These are phyloP conservation scores for Hirundichthys speculiger DNA, from an alignment of 2,113 vertebrate species.

Conservation along the genomic window DNA sequence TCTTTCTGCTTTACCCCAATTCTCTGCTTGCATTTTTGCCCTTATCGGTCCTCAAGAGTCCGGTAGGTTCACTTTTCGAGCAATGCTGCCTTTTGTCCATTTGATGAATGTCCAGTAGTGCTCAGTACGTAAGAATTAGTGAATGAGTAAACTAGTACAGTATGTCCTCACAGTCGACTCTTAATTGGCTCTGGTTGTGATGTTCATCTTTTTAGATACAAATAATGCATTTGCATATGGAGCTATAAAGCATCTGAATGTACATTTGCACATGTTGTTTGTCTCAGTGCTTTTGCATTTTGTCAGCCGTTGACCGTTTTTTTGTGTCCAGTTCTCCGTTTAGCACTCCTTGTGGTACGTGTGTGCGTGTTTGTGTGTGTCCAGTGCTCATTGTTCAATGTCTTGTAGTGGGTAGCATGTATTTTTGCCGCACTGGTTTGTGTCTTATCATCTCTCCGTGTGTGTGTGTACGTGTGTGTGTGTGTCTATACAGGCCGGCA, in stretches of 20 bases:
- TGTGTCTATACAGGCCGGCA: slow-evolving; percentile 92
- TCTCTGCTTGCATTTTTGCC: slow-evolving; percentile 69
- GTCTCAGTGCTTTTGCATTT: slow-evolving; percentile 80
- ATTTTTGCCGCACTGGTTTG: slow-evolving; percentile 29
- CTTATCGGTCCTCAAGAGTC: slow-evolving; percentile 64
- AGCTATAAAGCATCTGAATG: slow-evolving; percentile 79
- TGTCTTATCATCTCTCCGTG: slow-evolving; percentile 57
- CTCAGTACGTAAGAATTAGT: slow-evolving; percentile 48
- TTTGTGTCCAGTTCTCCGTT: slow-evolving; percentile 55
- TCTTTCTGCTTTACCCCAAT: slow-evolving; percentile 72
- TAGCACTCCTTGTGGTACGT: slow-evolving; percentile 17
- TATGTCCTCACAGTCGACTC: slow-evolving; percentile 68
- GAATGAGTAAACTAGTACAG: slow-evolving; percentile 58
- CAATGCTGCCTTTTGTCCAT: slow-evolving; percentile 67
- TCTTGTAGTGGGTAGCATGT: slow-evolving; percentile 38
- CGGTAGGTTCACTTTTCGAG: slow-evolving; percentile 65
- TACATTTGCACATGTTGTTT: slow-evolving; percentile 76
- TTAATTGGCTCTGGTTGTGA: slow-evolving; percentile 80
- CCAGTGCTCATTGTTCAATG: slow-evolving; percentile 47
- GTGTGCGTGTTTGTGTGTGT: slow-evolving; percentile 27
- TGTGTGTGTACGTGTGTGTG: slow-evolving; percentile 70
- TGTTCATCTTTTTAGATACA: slow-evolving; percentile 59
- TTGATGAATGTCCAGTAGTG: slow-evolving; percentile 52
- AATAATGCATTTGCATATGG: slow-evolving; percentile 79
- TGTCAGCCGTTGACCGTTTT: slow-evolving; percentile 66